Percentiles rank a stretch among this genome's conserved stretches.
Conservation (phyloP, 53 echinoderm and acorn worm genomes). For the Pentamera pediparva region DNA sequence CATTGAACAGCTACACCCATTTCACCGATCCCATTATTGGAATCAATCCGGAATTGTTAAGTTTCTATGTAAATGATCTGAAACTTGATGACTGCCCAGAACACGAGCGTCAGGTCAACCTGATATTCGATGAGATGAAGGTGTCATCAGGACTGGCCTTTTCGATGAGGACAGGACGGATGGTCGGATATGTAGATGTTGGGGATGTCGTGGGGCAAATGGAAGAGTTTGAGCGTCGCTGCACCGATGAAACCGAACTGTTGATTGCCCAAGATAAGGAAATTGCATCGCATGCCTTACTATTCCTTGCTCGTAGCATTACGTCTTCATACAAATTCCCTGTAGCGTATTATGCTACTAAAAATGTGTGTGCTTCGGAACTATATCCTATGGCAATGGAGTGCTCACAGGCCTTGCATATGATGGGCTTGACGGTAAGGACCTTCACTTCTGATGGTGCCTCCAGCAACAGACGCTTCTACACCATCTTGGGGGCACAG, state of each 20-base stretch:
- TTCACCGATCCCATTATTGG: neutral
- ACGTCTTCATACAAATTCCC: conserved; percentile 30
- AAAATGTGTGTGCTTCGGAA: neutral
- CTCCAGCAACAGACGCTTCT: conserved; percentile 49
- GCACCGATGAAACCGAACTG: conserved; percentile 8
- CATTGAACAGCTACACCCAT: conserved; percentile 7
- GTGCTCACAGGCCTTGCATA: neutral
- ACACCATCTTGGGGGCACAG: conserved; percentile 14
- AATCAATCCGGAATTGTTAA: neutral
- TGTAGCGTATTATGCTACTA: conserved; percentile 43
- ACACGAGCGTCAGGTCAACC: neutral
- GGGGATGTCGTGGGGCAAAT: neutral
- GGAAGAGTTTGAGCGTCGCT: neutral
- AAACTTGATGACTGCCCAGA: neutral
- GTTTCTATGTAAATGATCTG: neutral
- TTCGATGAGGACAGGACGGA: neutral
- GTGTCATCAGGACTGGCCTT: neutral
- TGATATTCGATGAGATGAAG: conserved; percentile 15
- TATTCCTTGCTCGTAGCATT: conserved; percentile 55
- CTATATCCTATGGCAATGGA: neutral
- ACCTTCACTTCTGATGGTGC: conserved; percentile 54
- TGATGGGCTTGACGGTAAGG: conserved; percentile 41
- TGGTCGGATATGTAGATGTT: conserved; percentile 1
- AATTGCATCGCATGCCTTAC: conserved; percentile 63
- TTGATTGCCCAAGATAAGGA: no score